Conservation (phyloP, 2,888 invertebrate genomes). For the Ethmia dodecea region DNA sequence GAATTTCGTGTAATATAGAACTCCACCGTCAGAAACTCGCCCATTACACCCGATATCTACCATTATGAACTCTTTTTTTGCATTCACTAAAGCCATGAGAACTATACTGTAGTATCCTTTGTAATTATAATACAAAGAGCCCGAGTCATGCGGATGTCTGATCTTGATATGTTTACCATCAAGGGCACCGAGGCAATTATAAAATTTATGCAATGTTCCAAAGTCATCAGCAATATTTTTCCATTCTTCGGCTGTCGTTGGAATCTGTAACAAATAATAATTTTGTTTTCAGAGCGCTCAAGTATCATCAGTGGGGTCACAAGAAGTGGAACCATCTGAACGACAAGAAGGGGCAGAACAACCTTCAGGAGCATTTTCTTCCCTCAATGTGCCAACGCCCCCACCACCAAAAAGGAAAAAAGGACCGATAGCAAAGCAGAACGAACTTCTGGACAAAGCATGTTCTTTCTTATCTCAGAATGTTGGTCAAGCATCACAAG, state of each 20-base stretch:
- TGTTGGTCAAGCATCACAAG: too few species aligned
- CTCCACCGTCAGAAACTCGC: conserved; percentile 7
- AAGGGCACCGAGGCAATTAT: conserved; percentile 8
- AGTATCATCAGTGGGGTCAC: too few species aligned
- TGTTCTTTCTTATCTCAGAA: too few species aligned
- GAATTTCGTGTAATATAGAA: conserved; percentile 1
- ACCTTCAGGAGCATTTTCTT: too few species aligned
- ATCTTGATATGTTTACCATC: conserved; percentile 10
- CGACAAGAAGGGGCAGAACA: too few species aligned
- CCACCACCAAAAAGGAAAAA: too few species aligned
- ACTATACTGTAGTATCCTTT: conserved; percentile 9
- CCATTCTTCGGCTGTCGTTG: conserved; percentile 7
- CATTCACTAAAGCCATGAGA: conserved; percentile 6
- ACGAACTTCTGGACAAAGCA: too few species aligned
- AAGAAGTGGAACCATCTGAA: too few species aligned
- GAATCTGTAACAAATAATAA: conserved; percentile 9
- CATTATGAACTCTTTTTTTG: conserved; percentile 8
- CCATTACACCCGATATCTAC: conserved; percentile 12
- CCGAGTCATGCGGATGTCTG: conserved; percentile 3
- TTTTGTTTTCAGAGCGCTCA: conserved; percentile 8
- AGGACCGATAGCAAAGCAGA: too few species aligned
- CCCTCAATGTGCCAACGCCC: too few species aligned
- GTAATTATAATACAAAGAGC: conserved; percentile 10
- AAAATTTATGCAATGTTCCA: conserved; percentile 1
- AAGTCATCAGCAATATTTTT: conserved; percentile 8